Percentiles rank a stretch among this genome's conserved stretches.
These are phyloP conservation scores for Formicarius rufipectus DNA, from an alignment of 2,113 vertebrate genomes.

Conservation along the genomic window DNA sequence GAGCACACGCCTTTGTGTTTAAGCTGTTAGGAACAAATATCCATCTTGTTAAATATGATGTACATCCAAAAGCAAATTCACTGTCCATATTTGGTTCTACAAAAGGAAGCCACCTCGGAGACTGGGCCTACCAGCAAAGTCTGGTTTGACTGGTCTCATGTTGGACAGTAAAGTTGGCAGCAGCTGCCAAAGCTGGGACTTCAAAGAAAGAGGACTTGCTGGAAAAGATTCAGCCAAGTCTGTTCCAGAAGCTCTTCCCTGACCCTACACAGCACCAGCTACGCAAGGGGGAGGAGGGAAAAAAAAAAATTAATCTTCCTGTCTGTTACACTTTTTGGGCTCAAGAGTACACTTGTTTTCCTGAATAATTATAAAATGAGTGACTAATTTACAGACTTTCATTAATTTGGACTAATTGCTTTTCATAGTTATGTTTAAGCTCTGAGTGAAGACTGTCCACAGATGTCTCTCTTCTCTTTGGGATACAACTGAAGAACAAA, in stretches of 20 bases:
- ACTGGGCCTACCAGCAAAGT: not conserved
- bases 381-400: not conserved
- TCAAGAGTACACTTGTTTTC: not conserved
- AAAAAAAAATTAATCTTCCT: not conserved
- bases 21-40: conserved; percentile 20
- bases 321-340: not conserved
- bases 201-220: conserved; percentile 16
- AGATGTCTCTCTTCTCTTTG: not conserved
- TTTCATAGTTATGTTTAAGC: not conserved
- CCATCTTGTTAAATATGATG: not conserved
- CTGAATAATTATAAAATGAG: not conserved
- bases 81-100: conserved; percentile 10
- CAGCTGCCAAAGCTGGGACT: not conserved
- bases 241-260: not conserved
- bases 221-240: not conserved
- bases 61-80: not conserved
- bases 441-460: not conserved
- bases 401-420: conserved; percentile 1
- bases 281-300: accelerated
- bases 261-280: not conserved
- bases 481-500: not conserved
- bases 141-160: conserved; percentile 45
- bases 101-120: not conserved
- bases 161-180: conserved; percentile 26
- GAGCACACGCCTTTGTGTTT: not conserved